Base-by-base conservation (phyloP, 1,140 invertebrate species). In the Paralvinella palmiformis region DNA sequence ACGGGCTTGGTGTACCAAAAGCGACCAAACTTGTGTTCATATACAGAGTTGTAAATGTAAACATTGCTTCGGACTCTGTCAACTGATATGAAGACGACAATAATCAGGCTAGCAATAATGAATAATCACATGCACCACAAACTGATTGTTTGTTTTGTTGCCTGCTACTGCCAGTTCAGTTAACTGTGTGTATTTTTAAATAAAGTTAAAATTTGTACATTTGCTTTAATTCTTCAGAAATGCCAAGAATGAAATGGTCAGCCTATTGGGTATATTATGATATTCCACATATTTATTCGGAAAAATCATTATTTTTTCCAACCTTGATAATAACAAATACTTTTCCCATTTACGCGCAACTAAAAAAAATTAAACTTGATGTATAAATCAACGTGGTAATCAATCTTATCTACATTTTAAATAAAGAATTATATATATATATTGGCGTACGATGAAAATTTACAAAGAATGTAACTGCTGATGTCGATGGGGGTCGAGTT, bases 231-330 rank as follows among this genome's bases (percentile, higher is more conserved):
- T 48, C 44, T 48, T 48, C 27, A 48, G 44, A 48, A 48, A 48
- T 2, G 44, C 10, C 27, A 48, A 2, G 44, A 48, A 48, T 10
- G 10, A 48, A 48, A 48, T 48, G 44, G n/a, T 48, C 44, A 10
- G 29, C 31, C 35, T 24, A 57, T 55, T 55, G 45, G 29, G 24
- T 48, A 48, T 20, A 48, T 48, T 24, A 10, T 20, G n/a, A 20
- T 48, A 48, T 48, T 48, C 27, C 20, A 20, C 27, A n/a, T 3
- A 48, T 48, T 48, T 48, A 3, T 48, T 48, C 44, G 10, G 27
- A 48, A 3, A 48, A 48, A 48, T 48, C 44, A 48, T 48, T n/a
- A 48, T n/a, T 48, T 48, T 48, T 48, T 48, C 44, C 44, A 48
- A 48, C 44, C 44, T 24, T 48, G 44, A n/a, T n/a, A n/a, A n/a